phyloP scores from a whole-genome alignment of 2,888 invertebrate species.

The Oithona nana region DNA sequence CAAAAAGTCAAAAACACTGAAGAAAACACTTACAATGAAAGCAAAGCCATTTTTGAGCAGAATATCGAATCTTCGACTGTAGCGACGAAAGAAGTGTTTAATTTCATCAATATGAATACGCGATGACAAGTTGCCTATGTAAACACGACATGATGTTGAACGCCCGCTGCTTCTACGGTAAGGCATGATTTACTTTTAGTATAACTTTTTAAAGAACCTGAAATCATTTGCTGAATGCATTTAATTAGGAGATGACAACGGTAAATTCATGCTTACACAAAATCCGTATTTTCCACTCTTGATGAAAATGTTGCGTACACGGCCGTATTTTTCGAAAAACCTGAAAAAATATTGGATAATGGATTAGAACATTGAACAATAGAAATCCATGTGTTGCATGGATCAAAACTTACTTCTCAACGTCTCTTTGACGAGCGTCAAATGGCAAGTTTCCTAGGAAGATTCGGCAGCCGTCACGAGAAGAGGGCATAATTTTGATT shows the following conservation, averaged over 20 bases:
- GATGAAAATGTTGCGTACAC: conserved; percentile 56
- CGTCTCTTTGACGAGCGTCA: conserved; percentile 66
- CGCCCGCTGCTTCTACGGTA: not conserved
- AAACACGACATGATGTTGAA: not conserved
- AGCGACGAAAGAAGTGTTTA: not conserved
- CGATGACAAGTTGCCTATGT: not conserved
- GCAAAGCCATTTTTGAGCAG: conserved; percentile 53
- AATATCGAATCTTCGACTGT: conserved; percentile 17
- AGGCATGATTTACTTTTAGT: not conserved
- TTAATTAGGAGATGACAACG: not conserved
- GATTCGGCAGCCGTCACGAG: conserved; percentile 32
- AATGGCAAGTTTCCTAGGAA: conserved; percentile 58
- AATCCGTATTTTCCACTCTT: conserved; percentile 24
- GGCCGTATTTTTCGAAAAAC: conserved; percentile 87
- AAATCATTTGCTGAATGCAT: not conserved
- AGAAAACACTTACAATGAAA: conserved; percentile 40
- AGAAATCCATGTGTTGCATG: too few species aligned
- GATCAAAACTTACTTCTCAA: too few species aligned
- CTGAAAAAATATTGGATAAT: too few species aligned
- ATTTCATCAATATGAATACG: not conserved
- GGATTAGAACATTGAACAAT: too few species aligned
- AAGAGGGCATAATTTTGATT: too few species aligned
- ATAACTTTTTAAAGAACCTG: not conserved
- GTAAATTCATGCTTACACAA: not conserved
- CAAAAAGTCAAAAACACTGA: too few species aligned